Conservation (phyloP, 2,888 invertebrate species). For the Hirtodrosophila duncani region DNA sequence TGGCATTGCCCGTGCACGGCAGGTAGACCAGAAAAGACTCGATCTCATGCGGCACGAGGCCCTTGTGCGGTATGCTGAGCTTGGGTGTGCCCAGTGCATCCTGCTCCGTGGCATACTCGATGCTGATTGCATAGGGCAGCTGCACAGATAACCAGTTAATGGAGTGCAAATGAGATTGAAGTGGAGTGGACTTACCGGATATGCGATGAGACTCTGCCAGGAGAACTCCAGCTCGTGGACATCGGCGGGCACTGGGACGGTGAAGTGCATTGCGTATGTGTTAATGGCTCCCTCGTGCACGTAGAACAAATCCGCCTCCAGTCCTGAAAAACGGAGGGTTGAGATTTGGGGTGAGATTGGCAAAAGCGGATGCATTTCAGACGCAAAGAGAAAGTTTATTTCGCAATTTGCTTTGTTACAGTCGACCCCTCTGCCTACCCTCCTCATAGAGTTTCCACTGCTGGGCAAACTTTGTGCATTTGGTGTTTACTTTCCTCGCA, state of each 20-base stretch:
- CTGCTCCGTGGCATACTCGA: constrained; percentile 80
- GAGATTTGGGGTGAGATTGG: constrained; percentile 10
- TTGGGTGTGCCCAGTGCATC: constrained; percentile 88
- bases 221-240: constrained; percentile 90
- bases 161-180: constrained; percentile 61
- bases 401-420: constrained; percentile 55
- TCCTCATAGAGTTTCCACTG: constrained; percentile 19
- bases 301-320: constrained; percentile 88
- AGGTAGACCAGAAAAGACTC: constrained; percentile 88
- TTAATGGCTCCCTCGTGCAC: constrained; percentile 91
- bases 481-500: constrained; percentile 48
- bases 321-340: too few species aligned
- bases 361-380: constrained; percentile 41
- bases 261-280: constrained; percentile 90
- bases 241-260: constrained; percentile 88
- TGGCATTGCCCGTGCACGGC: constrained; percentile 89
- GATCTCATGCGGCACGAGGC: constrained; percentile 87
- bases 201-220: constrained; percentile 88
- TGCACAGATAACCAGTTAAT: constrained; percentile 54
- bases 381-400: constrained; percentile 51
- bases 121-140: constrained; percentile 79
- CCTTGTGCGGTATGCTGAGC: constrained; percentile 89
- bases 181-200: constrained; percentile 82
- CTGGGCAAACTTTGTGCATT: constrained; percentile 51
- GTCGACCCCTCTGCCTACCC: constrained; percentile 10